phyloP scores from a whole-genome alignment of 2,888 invertebrate genomes.

The Eulithis prunata region DNA sequence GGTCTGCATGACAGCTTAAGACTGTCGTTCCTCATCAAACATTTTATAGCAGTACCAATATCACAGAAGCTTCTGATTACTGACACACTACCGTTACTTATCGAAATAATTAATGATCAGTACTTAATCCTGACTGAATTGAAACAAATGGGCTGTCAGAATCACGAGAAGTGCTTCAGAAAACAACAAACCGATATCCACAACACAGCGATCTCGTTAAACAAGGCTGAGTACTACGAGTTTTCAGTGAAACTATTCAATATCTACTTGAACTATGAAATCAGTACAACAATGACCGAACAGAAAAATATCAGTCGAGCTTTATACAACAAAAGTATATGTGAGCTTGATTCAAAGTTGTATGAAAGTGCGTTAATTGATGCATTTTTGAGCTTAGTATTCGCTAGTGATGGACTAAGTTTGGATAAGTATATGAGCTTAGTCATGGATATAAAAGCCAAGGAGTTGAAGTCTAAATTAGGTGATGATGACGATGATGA shows the following conservation, averaged over 20 bases:
- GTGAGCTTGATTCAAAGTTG: slow-evolving; percentile 63
- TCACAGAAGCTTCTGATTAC: slow-evolving; percentile 48
- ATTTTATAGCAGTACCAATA: slow-evolving; percentile 54
- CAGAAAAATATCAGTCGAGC: slow-evolving; percentile 67
- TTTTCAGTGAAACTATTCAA: slow-evolving; percentile 67
- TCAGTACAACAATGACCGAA: slow-evolving; percentile 35
- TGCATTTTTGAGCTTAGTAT: slow-evolving; percentile 66
- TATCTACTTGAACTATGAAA: slow-evolving; percentile 62
- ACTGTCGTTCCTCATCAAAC: slow-evolving; percentile 61
- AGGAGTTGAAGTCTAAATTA: slow-evolving; percentile 52
- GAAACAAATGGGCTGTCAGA: slow-evolving; percentile 54
- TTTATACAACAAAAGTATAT: slow-evolving; percentile 73
- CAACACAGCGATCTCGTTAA: slow-evolving; percentile 67
- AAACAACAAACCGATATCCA: slow-evolving; percentile 72
- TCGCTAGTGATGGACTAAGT: slow-evolving; percentile 53
- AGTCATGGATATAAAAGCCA: slow-evolving; percentile 73
- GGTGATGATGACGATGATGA: slow-evolving; percentile 37
- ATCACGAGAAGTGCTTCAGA: slow-evolving; percentile 61
- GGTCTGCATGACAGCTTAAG: slow-evolving; percentile 69
- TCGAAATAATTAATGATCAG: slow-evolving; percentile 53
- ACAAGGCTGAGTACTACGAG: slow-evolving; percentile 59
- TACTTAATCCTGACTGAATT: slow-evolving; percentile 58
- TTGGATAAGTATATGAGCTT: slow-evolving; percentile 70
- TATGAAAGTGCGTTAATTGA: slow-evolving; percentile 60
- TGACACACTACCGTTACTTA: slow-evolving; percentile 46